Percentiles rank a stretch among this genome's conserved stretches.
These are phyloP conservation scores for Characodon lateralis DNA, from an alignment of 2,797 vertebrate species.

Conservation along the genomic window DNA sequence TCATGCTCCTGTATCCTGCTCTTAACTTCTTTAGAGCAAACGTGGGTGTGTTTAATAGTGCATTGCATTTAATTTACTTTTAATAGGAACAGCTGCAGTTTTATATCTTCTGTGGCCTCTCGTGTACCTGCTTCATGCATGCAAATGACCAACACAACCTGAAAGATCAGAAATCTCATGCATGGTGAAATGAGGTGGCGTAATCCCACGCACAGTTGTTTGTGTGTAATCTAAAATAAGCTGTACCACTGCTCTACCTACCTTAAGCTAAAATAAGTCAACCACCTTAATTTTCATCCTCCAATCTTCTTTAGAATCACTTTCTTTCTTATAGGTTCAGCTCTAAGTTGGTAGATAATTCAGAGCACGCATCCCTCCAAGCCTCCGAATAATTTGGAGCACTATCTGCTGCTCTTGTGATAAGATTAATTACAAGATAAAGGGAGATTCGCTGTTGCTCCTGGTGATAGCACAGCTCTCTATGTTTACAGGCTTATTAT, in stretches of 20 bases:
- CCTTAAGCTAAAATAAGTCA: neutral
- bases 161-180: conserved; percentile 12
- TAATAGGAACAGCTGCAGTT: conserved; percentile 39
- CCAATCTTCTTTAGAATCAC: neutral
- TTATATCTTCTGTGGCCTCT: conserved; percentile 13
- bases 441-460: neutral
- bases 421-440: conserved; percentile 7
- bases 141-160: neutral
- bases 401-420: neutral
- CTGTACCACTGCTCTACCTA: too few species aligned
- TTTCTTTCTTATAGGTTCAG: neutral
- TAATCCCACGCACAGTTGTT: conserved; percentile 8
- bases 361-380: neutral
- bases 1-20: neutral
- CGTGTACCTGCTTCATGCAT: neutral
- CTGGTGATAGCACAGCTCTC: neutral
- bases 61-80: conserved; percentile 9
- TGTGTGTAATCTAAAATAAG: neutral
- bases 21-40: neutral
- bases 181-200: conserved; percentile 16
- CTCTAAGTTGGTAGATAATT: neutral
- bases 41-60: neutral
- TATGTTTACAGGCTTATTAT: conserved; percentile 3
- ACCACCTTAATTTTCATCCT: neutral
- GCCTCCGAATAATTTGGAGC: neutral